phyloP scores from a whole-genome alignment of 2,888 invertebrate species.

The Parthenolecanium corni region DNA sequence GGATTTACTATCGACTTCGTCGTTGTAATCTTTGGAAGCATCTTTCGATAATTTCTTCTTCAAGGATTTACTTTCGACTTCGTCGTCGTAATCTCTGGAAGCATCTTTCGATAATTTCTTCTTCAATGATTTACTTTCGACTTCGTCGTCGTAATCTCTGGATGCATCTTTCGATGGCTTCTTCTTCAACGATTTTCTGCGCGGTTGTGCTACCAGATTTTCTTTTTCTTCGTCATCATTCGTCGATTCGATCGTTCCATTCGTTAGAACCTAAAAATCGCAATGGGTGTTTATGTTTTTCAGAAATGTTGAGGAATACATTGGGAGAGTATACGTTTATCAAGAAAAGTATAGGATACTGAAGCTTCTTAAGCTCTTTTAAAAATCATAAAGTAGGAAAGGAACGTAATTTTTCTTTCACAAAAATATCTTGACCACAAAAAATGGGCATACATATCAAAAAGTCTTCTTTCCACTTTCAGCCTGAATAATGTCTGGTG shows the following conservation, averaged over 20 bases:
- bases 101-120: not conserved
- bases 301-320: not conserved
- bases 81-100: too few species aligned
- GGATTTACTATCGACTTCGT: too few species aligned
- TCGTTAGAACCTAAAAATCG: not conserved
- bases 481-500: too few species aligned
- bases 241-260: not conserved
- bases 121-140: not conserved
- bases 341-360: too few species aligned
- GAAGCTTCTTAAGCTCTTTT: too few species aligned
- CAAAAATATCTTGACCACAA: too few species aligned
- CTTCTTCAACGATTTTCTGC: not conserved
- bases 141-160: slow-evolving; percentile 1
- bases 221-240: slow-evolving; percentile 11
- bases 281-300: not conserved
- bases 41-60: slow-evolving; percentile 9
- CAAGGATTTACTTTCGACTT: not conserved
- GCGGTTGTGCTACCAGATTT: not conserved
- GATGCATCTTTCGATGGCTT: slow-evolving; percentile 14
- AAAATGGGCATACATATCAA: too few species aligned
- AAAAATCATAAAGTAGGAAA: too few species aligned
- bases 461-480: too few species aligned
- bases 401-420: too few species aligned
- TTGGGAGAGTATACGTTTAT: too few species aligned
- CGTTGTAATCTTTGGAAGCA: slow-evolving; percentile 13